These are phyloP conservation scores for Drosophila fungiperda DNA, from an alignment of 2,888 invertebrate species.

Conservation along the genomic window DNA sequence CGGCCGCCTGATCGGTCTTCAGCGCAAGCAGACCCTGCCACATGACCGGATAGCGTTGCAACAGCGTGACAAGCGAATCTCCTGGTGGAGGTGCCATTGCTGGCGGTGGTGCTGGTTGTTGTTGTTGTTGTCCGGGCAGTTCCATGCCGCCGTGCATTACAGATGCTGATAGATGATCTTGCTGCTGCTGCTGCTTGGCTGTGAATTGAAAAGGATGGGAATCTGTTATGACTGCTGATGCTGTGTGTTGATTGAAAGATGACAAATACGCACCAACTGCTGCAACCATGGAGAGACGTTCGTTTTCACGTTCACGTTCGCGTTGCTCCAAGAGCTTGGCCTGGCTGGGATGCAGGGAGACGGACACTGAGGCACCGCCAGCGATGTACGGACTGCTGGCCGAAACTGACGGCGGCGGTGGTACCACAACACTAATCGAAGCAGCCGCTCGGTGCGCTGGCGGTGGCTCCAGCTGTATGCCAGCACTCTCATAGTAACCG, in stretches of 20 bases:
- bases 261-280: slow-evolving; percentile 67
- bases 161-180: slow-evolving; percentile 57
- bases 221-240: slow-evolving; percentile 6
- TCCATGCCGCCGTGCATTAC: slow-evolving; percentile 79
- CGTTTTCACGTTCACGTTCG: slow-evolving; percentile 80
- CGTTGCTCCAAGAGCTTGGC: slow-evolving; percentile 82
- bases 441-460: slow-evolving; percentile 86
- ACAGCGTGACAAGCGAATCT: slow-evolving; percentile 92
- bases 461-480: slow-evolving; percentile 86
- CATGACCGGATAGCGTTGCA: slow-evolving; percentile 97
- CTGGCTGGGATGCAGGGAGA: slow-evolving; percentile 70
- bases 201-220: slow-evolving; percentile 1
- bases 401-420: slow-evolving; percentile 77
- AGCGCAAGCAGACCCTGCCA: slow-evolving; percentile 98
- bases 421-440: slow-evolving; percentile 85
- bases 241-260: neutral
- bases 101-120: slow-evolving; percentile 88
- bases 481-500: slow-evolving; percentile 86
- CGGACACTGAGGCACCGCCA: slow-evolving; percentile 58
- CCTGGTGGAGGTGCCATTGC: slow-evolving; percentile 93
- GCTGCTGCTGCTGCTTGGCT: slow-evolving; percentile 73
- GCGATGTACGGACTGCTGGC: slow-evolving; percentile 71
- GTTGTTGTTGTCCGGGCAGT: slow-evolving; percentile 88
- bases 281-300: slow-evolving; percentile 63
- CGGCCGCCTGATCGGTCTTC: slow-evolving; percentile 98